Conservation (phyloP, 1,140 invertebrate genomes). For the Sesamia nonagrioides region DNA sequence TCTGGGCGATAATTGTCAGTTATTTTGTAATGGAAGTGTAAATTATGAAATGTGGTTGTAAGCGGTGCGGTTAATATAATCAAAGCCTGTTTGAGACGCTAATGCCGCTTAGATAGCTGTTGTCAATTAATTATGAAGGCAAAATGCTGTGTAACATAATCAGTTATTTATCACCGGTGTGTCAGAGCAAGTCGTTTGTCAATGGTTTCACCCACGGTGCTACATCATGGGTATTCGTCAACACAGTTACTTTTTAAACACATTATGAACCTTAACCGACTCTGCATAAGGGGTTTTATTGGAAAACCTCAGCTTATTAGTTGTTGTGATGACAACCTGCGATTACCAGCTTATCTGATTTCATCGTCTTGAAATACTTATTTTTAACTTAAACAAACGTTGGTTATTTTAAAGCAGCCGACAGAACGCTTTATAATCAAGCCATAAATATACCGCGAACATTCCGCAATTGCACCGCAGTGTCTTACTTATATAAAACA, state of each 20-base stretch:
- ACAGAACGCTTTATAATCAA: slow-evolving; percentile 38
- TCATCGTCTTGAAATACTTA: slow-evolving; percentile 77
- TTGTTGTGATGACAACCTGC: slow-evolving; percentile 81
- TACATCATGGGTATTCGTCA: slow-evolving; percentile 79
- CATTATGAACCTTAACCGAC: slow-evolving; percentile 66
- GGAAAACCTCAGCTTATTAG: slow-evolving; percentile 62
- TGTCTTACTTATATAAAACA: slow-evolving; percentile 51
- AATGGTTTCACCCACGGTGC: slow-evolving; percentile 81
- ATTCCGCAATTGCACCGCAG: slow-evolving; percentile 31
- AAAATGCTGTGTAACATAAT: slow-evolving; percentile 85
- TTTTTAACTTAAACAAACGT: slow-evolving; percentile 61
- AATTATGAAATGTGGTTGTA: slow-evolving; percentile 60
- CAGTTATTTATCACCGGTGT: slow-evolving; percentile 85
- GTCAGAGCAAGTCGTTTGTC: slow-evolving; percentile 84
- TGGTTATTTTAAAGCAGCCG: slow-evolving; percentile 39
- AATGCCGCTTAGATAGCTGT: slow-evolving; percentile 73
- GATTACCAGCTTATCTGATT: slow-evolving; percentile 82
- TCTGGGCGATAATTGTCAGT: slow-evolving; percentile 61
- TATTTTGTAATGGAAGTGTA: slow-evolving; percentile 62
- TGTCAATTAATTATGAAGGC: slow-evolving; percentile 84
- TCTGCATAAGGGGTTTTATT: slow-evolving; percentile 65
- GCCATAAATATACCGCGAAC: slow-evolving; percentile 32
- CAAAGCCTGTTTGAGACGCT: slow-evolving; percentile 67
- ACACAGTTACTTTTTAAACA: slow-evolving; percentile 54
- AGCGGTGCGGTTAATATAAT: slow-evolving; percentile 61